These are phyloP conservation scores for Meta bourneti DNA, from an alignment of 2,888 invertebrate species.

Conservation along the genomic window DNA sequence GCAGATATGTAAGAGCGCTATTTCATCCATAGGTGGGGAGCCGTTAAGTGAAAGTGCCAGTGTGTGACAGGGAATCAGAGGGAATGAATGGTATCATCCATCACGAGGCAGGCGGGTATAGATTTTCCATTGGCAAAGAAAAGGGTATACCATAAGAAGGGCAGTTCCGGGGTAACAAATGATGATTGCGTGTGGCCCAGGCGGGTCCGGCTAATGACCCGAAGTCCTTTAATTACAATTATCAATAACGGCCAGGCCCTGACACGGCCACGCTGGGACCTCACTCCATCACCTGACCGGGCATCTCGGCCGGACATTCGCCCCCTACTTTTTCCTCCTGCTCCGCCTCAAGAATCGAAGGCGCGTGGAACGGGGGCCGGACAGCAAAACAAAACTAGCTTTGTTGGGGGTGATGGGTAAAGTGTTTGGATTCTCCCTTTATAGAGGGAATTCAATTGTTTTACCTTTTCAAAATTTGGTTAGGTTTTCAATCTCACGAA, in stretches of 20 bases:
- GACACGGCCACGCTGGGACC: conserved; percentile 73
- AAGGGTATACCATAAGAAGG: conserved; percentile 63
- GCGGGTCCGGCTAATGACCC: conserved; percentile 73
- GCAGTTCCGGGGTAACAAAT: conserved; percentile 68
- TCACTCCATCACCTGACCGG: conserved; percentile 72
- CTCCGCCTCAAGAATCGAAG: conserved; percentile 58
- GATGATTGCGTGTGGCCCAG: conserved; percentile 72
- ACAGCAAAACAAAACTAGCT: conserved; percentile 14
- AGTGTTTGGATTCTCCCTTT: too few relatives aligned
- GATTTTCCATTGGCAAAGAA: conserved; percentile 72
- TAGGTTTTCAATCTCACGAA: too few relatives aligned
- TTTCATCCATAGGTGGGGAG: too few relatives aligned
- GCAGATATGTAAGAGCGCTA: too few relatives aligned
- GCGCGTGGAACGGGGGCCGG: conserved; percentile 23
- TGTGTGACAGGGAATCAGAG: neutral
- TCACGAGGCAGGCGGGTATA: conserved; percentile 50
- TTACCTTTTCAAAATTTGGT: too few relatives aligned
- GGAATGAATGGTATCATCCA: conserved; percentile 38
- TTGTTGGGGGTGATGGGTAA: too few relatives aligned
- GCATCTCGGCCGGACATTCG: conserved; percentile 59
- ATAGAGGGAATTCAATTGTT: too few relatives aligned
- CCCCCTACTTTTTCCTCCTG: conserved; percentile 40
- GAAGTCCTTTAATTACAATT: conserved; percentile 76
- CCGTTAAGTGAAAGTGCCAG: too few relatives aligned
- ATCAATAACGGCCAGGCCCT: conserved; percentile 75